Evolutionary conservation across 1,140 invertebrate species (phyloP), one percentile per base, ranked within the genome.

Genomic region (Atta colombica): DNA sequence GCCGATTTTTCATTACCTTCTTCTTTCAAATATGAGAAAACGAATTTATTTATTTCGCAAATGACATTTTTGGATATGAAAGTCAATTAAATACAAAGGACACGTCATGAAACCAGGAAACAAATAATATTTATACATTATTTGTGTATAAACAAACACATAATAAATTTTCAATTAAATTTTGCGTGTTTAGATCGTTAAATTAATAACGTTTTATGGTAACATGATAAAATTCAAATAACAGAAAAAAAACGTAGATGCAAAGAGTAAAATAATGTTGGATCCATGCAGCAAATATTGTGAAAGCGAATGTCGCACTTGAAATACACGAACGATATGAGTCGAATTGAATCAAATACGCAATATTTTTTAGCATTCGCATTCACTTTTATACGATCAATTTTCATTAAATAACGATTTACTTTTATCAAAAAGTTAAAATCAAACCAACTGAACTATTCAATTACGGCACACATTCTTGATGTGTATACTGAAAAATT

Each of bases 331-430:
- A 68, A 80, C 77, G 63, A 81, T 82, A 81, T 82, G 35, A 68
- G 39, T 31, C 16, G 68, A 74, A 74, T 74, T 74, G 55, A 82
- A 82, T 61, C 35, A 28, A 74, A 49, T 16, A 31, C 7, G 68
- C 68, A 74, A 60, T 82, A 61, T 74, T 82, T 82, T 25, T 61
- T 61, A 82, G 18, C 68, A 82, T 61, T 31, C 16, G 12, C 71
- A 82, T 82, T 82, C 53, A 49, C 39, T 82, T 82, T 49, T 82
- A 49, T 8, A 53, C 35, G 53, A 74, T 74, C 51, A 31, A 74
- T 80, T 80, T 66, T 80, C 21, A 80, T 80, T 80, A 28, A 80
- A 80, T 74, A 74, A 82, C 53, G 55, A 72, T 82, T 60, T 61
- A 55, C 28, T 60, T 51, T 69, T 45, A 60, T 61, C 80, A 25